phyloP scores from a whole-genome alignment of 2,113 vertebrate species.

The Capreolus pygargus region DNA sequence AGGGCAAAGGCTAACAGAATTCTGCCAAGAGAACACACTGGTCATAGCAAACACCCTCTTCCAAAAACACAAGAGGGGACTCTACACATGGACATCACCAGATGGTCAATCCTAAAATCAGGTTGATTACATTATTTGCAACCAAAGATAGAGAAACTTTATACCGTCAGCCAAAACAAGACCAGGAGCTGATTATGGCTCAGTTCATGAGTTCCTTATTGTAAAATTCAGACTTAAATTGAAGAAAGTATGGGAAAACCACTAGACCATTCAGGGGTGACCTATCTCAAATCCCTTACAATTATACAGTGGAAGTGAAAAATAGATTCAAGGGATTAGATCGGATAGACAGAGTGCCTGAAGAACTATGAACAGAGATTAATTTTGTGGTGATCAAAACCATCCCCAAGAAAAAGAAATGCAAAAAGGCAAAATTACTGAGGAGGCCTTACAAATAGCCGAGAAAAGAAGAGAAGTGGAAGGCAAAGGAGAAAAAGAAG shows the following conservation, averaged over 20 bases:
- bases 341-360: neutral
- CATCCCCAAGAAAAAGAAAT: neutral
- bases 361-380: neutral
- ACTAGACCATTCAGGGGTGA: neutral
- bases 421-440: neutral
- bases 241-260: neutral
- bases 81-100: neutral
- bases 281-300: neutral
- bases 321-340: neutral
- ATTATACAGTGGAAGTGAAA: neutral
- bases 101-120: neutral
- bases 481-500: neutral
- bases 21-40: neutral
- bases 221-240: neutral
- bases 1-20: neutral
- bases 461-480: neutral
- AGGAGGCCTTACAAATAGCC: neutral
- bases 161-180: neutral
- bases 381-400: neutral
- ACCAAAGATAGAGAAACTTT: neutral
- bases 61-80: neutral
- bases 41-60: neutral
- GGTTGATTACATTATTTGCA: neutral
- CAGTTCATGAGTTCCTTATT: neutral
- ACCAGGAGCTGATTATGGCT: neutral